phyloP scores from a whole-genome alignment of 2,888 invertebrate species.

The Tenthredo scrophulariae region DNA sequence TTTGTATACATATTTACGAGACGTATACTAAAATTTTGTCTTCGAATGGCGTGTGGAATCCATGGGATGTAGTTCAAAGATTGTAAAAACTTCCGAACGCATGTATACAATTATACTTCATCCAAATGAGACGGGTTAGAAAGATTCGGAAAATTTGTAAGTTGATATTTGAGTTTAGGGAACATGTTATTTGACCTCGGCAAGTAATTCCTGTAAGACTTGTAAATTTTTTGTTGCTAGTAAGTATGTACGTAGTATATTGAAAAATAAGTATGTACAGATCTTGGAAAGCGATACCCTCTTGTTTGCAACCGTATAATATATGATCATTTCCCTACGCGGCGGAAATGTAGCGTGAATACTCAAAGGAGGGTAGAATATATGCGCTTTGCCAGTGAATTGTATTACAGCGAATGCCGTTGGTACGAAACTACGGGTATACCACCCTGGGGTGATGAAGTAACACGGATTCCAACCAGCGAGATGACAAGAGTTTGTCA shows the following conservation, averaged over 20 bases:
- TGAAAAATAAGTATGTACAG: constrained; percentile 1
- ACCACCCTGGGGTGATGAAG: constrained; percentile 21
- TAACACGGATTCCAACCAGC: constrained; percentile 20
- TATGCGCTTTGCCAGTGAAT: constrained; percentile 14
- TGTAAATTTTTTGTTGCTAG: neutral
- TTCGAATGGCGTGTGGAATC: neutral
- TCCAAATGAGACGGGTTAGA: neutral
- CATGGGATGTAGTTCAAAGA: neutral
- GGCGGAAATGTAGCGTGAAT: constrained; percentile 8
- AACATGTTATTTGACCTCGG: neutral
- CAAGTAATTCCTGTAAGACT: neutral
- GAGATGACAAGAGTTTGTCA: constrained; percentile 28
- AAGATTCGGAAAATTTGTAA: neutral
- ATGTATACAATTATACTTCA: neutral
- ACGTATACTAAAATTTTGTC: neutral
- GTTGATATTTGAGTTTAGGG: neutral
- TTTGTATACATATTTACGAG: neutral
- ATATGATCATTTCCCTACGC: neutral
- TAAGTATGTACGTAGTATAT: neutral
- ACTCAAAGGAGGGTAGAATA: constrained; percentile 29
- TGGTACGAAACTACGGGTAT: neutral
- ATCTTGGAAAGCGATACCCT: neutral
- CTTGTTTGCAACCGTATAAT: constrained; percentile 11
- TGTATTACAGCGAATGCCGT: neutral
- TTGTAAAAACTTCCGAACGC: neutral